These are phyloP conservation scores for Sminthurinus aureus DNA, from an alignment of 2,888 invertebrate species.

Conservation along the genomic window DNA sequence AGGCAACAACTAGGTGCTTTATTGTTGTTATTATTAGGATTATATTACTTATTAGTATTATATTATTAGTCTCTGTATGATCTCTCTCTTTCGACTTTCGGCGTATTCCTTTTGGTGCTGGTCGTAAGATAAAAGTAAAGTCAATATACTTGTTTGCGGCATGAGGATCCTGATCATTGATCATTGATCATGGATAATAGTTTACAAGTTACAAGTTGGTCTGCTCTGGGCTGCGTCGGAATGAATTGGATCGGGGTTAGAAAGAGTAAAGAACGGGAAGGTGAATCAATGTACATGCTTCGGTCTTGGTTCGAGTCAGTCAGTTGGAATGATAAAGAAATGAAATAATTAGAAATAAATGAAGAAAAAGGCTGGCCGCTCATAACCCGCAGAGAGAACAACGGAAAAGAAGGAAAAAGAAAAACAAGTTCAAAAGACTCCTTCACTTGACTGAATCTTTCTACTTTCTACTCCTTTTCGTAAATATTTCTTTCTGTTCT, in stretches of 20 bases:
- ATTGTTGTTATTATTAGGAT: not conserved
- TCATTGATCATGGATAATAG: slow-evolving; percentile 5
- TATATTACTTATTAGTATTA: not conserved
- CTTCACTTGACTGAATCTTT: not conserved
- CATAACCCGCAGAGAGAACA: not conserved
- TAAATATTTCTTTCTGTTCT: not conserved
- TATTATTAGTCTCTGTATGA: too few relatives aligned
- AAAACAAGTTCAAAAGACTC: not conserved
- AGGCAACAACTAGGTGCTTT: not conserved
- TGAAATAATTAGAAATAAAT: slow-evolving; percentile 42
- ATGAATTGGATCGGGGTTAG: not conserved
- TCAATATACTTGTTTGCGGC: not conserved
- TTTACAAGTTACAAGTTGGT: not conserved
- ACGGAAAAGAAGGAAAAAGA: not conserved
- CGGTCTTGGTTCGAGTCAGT: not conserved
- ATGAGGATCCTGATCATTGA: not conserved
- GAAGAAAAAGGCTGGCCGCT: slow-evolving; percentile 35
- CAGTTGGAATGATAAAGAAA: slow-evolving; percentile 16
- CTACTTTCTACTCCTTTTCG: not conserved
- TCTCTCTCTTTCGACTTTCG: too few relatives aligned
- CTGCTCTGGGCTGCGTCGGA: too few relatives aligned
- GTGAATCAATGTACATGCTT: not conserved
- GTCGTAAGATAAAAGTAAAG: too few relatives aligned
- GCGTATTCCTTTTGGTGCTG: too few relatives aligned
- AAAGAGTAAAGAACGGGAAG: not conserved